Conservation (phyloP, 2,113 vertebrate species). For the Cebus imitator region DNA sequence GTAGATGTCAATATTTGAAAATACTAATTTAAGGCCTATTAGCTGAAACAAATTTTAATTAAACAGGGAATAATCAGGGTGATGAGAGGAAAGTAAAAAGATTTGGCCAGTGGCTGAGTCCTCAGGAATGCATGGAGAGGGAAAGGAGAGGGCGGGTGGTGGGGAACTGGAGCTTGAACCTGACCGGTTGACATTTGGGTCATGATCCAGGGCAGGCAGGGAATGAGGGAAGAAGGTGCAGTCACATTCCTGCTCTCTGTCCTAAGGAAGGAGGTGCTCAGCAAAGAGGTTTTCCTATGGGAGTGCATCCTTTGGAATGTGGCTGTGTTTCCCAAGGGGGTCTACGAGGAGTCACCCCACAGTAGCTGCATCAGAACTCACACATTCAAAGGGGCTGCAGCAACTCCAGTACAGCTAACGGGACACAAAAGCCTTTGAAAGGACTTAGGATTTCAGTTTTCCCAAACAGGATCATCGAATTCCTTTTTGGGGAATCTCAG, state of each 20-base stretch:
- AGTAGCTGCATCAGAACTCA: not conserved
- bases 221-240: not conserved
- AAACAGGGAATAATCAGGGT: constrained; percentile 80
- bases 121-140: not conserved
- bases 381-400: not conserved
- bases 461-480: not conserved
- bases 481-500: not conserved
- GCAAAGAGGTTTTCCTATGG: not conserved
- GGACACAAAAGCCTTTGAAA: not conserved
- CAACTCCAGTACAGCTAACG: not conserved
- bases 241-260: not conserved
- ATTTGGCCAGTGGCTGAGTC: constrained; percentile 57
- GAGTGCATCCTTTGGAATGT: accelerated
- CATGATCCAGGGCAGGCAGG: not conserved
- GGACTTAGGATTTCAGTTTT: not conserved
- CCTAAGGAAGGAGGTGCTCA: not conserved
- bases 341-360: too few relatives aligned
- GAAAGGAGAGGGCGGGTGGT: not conserved
- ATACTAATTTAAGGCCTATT: constrained; percentile 80
- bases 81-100: constrained; percentile 76
- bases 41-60: constrained; percentile 82
- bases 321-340: not conserved
- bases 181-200: not conserved
- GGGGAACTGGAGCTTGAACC: not conserved
- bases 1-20: constrained; percentile 82